Evolutionary conservation across 2,113 vertebrate genomes (phyloP).

Genomic region (Formicarius rufipectus): DNA sequence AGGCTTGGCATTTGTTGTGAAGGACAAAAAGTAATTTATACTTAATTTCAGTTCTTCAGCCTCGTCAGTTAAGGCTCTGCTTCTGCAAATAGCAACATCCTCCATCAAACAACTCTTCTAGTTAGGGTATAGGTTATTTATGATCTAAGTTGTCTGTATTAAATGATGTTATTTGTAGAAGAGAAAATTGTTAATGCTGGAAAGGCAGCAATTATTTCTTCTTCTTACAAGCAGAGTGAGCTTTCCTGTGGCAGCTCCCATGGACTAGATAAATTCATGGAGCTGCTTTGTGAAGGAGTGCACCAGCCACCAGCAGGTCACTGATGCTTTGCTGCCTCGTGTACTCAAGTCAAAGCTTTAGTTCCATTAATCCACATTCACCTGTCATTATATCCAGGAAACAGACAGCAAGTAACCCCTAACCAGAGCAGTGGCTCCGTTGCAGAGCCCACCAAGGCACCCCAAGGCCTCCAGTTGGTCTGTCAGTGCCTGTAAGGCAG

Average conservation of each 20-base stretch:
- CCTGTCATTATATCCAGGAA: not conserved
- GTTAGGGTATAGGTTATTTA: not conserved
- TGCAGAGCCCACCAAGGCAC: not conserved
- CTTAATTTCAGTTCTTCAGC: not conserved
- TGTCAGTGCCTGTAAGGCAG: not conserved
- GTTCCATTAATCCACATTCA: not conserved
- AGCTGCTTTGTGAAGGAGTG: not conserved
- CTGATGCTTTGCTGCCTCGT: not conserved
- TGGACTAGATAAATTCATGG: not conserved
- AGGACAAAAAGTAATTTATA: not conserved
- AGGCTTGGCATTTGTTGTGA: not conserved
- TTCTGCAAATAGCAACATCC: not conserved
- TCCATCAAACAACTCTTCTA: not conserved
- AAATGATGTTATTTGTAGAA: not conserved
- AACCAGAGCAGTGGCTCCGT: not conserved
- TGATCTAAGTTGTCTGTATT: not conserved
- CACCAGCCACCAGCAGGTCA: not conserved
- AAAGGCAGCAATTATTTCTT: not conserved
- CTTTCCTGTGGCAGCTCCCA: not conserved
- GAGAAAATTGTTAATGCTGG: not conserved
- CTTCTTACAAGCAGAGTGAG: not conserved
- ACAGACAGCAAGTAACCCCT: not conserved
- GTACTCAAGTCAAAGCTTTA: not conserved
- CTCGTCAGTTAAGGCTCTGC: not conserved
- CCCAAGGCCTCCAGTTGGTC: not conserved